Base-by-base conservation (phyloP, 2,888 invertebrate species). In the Apantesis nais region DNA sequence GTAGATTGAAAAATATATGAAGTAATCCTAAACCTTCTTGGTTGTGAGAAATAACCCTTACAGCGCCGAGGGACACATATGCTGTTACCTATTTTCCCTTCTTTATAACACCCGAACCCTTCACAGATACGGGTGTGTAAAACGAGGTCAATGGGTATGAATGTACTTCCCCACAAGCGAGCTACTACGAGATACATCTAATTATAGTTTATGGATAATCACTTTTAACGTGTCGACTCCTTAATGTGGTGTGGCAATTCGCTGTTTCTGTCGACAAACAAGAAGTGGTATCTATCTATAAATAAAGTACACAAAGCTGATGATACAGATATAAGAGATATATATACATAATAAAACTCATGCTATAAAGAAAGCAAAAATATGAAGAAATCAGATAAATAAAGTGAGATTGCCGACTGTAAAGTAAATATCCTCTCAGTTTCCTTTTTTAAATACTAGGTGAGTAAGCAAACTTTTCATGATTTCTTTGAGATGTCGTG, bases 71-170 rank as follows among this genome's bases (percentile, higher is more conserved):
- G 37, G 62, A 62, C 63, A 41, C 63, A 63, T 70, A 48, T 74
- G 60, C 48, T 65, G 55, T 22, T 71, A 67, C 62, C 58, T 71
- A 78, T 75, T 60, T 78, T 72, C 67, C 67, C 61, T 68, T 73
- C 67, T 77, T 70, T 78, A 79, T 74, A 82, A 71, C 72, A 74
- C 71, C 71, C 71, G 67, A 71, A 74, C 74, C 75, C 78, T 76
- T 25, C 76, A 65, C 68, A 67, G 67, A 73, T 66, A 74, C 73
- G 67, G 64, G 73, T 73, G 70, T 71, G 63, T 75, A 39, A 72
- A 82, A 78, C 72, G 77, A 82, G 83, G 82, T 82, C 82, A 82
- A 71, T 61, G 70, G 76, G 73, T 66, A 72, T 67, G 71, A 64
- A 68, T 62, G 64, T 73, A 68, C 55, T 68, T 64, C 70, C 71